Evolutionary conservation across 2,888 invertebrate species (phyloP).

Genomic region (Eupithecia vulgata): DNA sequence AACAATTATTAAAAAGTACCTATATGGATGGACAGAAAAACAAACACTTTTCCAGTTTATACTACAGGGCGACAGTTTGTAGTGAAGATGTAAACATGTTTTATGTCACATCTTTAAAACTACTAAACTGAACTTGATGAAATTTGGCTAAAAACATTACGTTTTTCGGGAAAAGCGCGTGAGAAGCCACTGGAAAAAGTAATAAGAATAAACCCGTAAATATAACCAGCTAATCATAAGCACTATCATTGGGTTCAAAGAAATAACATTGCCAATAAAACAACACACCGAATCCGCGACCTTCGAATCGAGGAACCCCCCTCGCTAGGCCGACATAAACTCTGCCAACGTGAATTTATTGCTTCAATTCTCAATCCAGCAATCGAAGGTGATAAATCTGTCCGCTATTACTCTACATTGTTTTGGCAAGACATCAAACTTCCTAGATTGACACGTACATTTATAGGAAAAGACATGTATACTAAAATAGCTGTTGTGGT

Average conservation of each 20-base stretch:
- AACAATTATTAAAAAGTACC: too few species aligned
- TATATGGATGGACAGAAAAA: too few species aligned
- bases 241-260: not conserved
- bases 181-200: not conserved
- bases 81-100: not conserved
- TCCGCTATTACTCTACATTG: constrained; percentile 31
- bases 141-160: not conserved
- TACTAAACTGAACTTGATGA: not conserved
- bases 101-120: not conserved
- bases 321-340: not conserved
- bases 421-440: constrained; percentile 57
- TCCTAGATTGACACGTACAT: constrained; percentile 45
- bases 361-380: constrained; percentile 19
- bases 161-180: not conserved
- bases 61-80: not conserved
- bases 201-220: not conserved
- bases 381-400: constrained; percentile 15
- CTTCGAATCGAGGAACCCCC: not conserved
- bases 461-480: constrained; percentile 48
- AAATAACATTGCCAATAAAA: not conserved
- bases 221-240: not conserved
- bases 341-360: constrained; percentile 13
- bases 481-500: constrained; percentile 47
- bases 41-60: not conserved
- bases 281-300: not conserved